Percentiles rank a stretch among this genome's conserved stretches.
phyloP scores from a whole-genome alignment of 2,113 vertebrate genomes.

The Suncus etruscus region DNA sequence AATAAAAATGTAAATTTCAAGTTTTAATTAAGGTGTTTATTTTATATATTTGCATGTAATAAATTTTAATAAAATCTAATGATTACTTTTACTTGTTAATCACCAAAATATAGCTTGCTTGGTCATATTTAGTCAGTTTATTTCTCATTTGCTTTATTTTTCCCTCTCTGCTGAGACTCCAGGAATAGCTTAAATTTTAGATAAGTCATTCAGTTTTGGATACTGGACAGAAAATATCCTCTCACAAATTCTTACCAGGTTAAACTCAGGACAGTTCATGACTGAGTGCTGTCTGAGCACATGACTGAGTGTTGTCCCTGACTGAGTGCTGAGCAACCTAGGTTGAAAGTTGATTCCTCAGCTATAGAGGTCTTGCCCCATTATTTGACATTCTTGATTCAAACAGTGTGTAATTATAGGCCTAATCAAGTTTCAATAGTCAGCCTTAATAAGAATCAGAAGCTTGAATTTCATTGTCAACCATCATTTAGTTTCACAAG shows the following conservation, averaged over 20 bases:
- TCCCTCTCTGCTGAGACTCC: not conserved
- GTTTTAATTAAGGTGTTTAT: constrained; percentile 7
- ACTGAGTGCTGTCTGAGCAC: constrained; percentile 57
- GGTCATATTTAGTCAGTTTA: not conserved
- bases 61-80: not conserved
- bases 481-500: constrained; percentile 74
- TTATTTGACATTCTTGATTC: constrained; percentile 91
- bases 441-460: constrained; percentile 85
- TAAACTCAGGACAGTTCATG: constrained; percentile 68
- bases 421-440: constrained; percentile 89
- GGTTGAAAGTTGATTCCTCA: constrained; percentile 81
- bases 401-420: constrained; percentile 88
- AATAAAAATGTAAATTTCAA: not conserved
- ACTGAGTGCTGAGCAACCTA: constrained; percentile 49
- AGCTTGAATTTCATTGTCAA: constrained; percentile 80
- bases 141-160: not conserved
- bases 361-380: constrained; percentile 82
- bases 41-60: constrained; percentile 1
- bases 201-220: constrained; percentile 40
- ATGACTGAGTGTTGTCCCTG: constrained; percentile 49
- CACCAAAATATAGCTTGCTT: not conserved
- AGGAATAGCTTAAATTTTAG: not conserved
- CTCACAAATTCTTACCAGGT: constrained; percentile 61
- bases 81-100: not conserved
- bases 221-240: constrained; percentile 59